Percentiles rank a stretch among this genome's conserved stretches.
These are phyloP conservation scores for Tholera decimalis DNA, from an alignment of 2,888 invertebrate species.

Conservation along the genomic window DNA sequence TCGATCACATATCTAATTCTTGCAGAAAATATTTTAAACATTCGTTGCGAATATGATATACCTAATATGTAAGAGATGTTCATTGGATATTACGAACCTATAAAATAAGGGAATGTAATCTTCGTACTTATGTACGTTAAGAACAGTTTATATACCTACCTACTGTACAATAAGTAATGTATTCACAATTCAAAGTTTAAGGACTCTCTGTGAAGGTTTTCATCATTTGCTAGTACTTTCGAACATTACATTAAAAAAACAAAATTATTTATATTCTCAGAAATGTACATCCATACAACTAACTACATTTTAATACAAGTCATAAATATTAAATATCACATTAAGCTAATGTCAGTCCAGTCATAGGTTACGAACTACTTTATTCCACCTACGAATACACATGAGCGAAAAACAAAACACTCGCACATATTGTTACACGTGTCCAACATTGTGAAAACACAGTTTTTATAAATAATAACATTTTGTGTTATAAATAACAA, in stretches of 20 bases:
- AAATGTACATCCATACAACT: constrained; percentile 79
- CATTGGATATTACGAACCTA: background rate
- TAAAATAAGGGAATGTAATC: constrained; percentile 37
- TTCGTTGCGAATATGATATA: no score
- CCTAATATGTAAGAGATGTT: no score
- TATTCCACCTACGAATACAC: constrained; percentile 73
- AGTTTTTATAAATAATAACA: constrained; percentile 56
- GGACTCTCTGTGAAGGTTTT: background rate
- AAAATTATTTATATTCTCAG: constrained; percentile 72
- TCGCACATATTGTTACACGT: constrained; percentile 53
- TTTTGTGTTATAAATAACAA: constrained; percentile 35
- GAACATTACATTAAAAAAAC: constrained; percentile 71
- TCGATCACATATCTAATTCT: no score
- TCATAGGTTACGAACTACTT: constrained; percentile 85
- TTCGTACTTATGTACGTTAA: constrained; percentile 7
- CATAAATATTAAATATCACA: constrained; percentile 91
- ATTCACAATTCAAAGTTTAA: no score
- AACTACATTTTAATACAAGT: constrained; percentile 84
- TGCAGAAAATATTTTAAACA: no score
- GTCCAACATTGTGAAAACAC: constrained; percentile 48
- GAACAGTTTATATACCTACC: background rate
- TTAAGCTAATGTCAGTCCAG: constrained; percentile 90
- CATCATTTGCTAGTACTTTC: constrained; percentile 60
- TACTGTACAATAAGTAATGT: no score
- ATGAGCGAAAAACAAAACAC: constrained; percentile 69